Evolutionary conservation across 37 sponge, comb jelly and placozoan species (phyloP), one percentile per base, ranked within the genome.

Genomic region (Crambe crambe): DNA sequence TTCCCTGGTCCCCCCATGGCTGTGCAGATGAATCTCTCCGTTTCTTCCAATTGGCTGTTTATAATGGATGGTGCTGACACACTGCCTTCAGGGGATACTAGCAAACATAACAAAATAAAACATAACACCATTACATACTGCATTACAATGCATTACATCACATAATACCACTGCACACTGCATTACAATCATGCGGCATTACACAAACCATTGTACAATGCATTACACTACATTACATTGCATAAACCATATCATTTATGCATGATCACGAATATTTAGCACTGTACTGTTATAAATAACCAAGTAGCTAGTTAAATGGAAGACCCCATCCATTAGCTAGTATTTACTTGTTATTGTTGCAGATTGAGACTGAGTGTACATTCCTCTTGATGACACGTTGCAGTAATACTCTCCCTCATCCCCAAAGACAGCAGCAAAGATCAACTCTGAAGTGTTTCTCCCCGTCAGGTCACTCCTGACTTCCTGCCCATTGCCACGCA

Each of bases 341-440:
- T 21, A n/a, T 22, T 60, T 60, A 60, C 61, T 25, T 9, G 23
- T 20, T 3, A 60, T 9, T 26, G 27, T 60, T 26, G 17, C 17
- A 6, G 27, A 20, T 9, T 39, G 9, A 2, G 71, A 70, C 12
- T 37, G 42, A 2, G 29, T 43, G 21, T 56, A 51, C 22, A 2
- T 23, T 36, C 56, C 76, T 20, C 56, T 27, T 29, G 71, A 37
- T 18, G 78, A 65, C 6, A 37, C 78, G 2, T 15, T 10, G 35
- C 74, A 73, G 8, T 26, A n/a, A n/a, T 73, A 73, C n/a, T 26
- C 23, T 10, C 74, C 74, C 57, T 73, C 74, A 47, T 73, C 57
- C 30, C 74, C 74, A 26, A 73, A 73, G 32, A 56, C 35, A 29
- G 74, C 56, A 9, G 4, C 51, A 73, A 73, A 73, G 34, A 10